These are phyloP conservation scores for Drosophila greeni DNA, from an alignment of 2,888 invertebrate species.

Conservation along the genomic window DNA sequence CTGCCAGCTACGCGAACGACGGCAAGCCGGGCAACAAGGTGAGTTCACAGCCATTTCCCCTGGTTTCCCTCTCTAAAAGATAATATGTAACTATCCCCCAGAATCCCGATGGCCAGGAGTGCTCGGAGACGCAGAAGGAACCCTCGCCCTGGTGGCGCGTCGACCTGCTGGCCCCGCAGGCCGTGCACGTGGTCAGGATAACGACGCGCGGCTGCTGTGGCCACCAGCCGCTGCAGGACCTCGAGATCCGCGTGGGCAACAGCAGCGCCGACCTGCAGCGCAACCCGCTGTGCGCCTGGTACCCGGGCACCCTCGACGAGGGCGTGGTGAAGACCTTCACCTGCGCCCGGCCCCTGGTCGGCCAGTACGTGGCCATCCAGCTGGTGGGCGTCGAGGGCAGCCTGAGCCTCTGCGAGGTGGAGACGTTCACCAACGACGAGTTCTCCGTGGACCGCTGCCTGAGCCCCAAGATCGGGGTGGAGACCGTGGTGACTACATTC, in stretches of 20 bases:
- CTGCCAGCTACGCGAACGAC: slow-evolving; percentile 91
- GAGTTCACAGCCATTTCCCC: not conserved
- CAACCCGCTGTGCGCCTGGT: slow-evolving; percentile 95
- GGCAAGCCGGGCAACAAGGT: slow-evolving; percentile 86
- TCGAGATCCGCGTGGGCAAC: slow-evolving; percentile 94
- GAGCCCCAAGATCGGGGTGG: slow-evolving; percentile 86
- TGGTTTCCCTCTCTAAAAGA: not conserved
- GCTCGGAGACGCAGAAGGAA: slow-evolving; percentile 93
- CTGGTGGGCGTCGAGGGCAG: slow-evolving; percentile 94
- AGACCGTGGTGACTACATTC: slow-evolving; percentile 89
- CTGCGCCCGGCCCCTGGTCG: slow-evolving; percentile 90
- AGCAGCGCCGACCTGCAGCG: slow-evolving; percentile 91
- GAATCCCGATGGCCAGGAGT: slow-evolving; percentile 91
- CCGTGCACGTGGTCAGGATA: slow-evolving; percentile 90
- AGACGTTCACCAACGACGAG: slow-evolving; percentile 94
- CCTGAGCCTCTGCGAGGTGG: slow-evolving; percentile 93
- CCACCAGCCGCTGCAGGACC: slow-evolving; percentile 91
- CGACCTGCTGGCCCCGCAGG: slow-evolving; percentile 89
- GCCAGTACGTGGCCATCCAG: slow-evolving; percentile 93
- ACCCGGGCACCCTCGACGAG: slow-evolving; percentile 94
- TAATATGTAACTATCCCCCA: slow-evolving; percentile 75
- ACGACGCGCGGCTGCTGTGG: slow-evolving; percentile 86
- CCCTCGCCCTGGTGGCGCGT: slow-evolving; percentile 97
- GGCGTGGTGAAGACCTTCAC: slow-evolving; percentile 94
- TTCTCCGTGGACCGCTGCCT: slow-evolving; percentile 92